Base-by-base conservation (phyloP, 2,888 invertebrate genomes). In the Tenthredo livida region DNA sequence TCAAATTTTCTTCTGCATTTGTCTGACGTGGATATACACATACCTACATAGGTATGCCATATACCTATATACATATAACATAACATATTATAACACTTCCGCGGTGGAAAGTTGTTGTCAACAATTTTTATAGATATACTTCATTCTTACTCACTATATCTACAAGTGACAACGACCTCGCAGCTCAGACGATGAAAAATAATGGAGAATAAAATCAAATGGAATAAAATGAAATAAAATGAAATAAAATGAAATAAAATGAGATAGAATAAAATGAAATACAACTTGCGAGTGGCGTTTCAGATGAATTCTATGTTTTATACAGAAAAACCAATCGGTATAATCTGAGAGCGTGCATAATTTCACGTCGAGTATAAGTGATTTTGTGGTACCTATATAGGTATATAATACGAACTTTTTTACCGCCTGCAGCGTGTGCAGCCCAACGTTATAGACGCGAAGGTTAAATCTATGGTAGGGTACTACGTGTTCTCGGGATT, bases 81-180 rank as follows among this genome's bases (percentile, higher is more conserved):
- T 50, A 43, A 43, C 3, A 50, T 10, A 61, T 25, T 10, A 61
- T 25, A 61, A 61, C 12, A 25, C 61, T 61, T 61, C 61, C 61
- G 61, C 25, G 6, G 21, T 25, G 25, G 12, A 61, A 25, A 61
- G 4, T 61, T 61, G 25, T 25, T 25, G 61, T 61, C 61, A 61
- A 61, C 61, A 61, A 61, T 61, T 61, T 25, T 25, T 25, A 61
- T 25, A n/a, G 25, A 61, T 61, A 54, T 54, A 54, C n/a, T n/a
- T n/a, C 54, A 29, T 54, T 54, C n/a, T 54, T 54, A 54, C 54
- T 54, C 54, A 54, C 54, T 54, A 10, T 54, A 54, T 54, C 54
- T 54, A 33, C 33, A 33, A 67, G 67, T 67, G 67, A 67, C 67
- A 67, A 67, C 33, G 67, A 67, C 67, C 67, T 67, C 67, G 67